Conservation (phyloP, 2,113 vertebrate genomes). For the Osmerus mordax region DNA sequence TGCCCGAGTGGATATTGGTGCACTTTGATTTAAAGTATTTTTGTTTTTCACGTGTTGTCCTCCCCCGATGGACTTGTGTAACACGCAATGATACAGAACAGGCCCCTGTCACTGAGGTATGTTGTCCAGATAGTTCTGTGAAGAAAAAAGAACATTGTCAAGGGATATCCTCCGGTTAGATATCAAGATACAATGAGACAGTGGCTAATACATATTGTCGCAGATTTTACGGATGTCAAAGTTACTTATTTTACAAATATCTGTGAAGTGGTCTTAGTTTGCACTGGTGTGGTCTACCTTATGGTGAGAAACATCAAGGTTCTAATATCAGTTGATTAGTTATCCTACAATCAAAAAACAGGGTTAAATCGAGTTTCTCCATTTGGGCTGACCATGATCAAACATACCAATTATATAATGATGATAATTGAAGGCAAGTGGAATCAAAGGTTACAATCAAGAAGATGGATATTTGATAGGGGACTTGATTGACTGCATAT, state of each 20-base stretch:
- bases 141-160: too few species aligned
- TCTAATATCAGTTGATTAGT: not conserved
- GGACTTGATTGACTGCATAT: conserved; percentile 27
- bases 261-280: not conserved
- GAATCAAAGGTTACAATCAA: conserved; percentile 36
- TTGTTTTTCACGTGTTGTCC: not conserved
- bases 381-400: conserved; percentile 21
- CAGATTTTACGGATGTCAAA: not conserved
- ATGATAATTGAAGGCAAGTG: conserved; percentile 26
- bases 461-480: conserved; percentile 25
- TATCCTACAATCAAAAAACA: not conserved
- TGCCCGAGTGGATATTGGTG: not conserved
- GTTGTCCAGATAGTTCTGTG: too few species aligned
- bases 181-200: too few species aligned
- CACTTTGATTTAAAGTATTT: not conserved
- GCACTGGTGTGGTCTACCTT: not conserved
- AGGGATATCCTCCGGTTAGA: too few species aligned
- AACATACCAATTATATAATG: conserved; percentile 9
- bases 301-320: conserved; percentile 3
- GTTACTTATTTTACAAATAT: too few species aligned
- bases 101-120: not conserved
- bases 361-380: not conserved
- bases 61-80: not conserved
- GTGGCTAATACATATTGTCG: too few species aligned
- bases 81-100: not conserved